A percentile compares a stretch with the other conserved stretches of the same genome.
Conservation (phyloP, 2,113 vertebrate genomes). For the Sebastes fasciatus region DNA sequence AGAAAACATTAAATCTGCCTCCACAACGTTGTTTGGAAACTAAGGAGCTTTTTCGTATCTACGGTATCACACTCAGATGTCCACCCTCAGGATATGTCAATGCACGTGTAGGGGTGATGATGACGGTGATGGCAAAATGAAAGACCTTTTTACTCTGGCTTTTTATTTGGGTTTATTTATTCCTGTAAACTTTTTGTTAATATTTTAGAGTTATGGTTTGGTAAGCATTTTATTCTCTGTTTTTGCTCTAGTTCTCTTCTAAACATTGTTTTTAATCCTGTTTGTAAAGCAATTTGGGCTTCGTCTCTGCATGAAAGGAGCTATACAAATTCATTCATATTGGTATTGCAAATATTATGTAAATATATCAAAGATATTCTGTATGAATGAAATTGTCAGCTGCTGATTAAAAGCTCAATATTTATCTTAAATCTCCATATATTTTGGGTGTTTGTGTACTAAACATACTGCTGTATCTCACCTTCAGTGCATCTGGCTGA, state of each 20-base stretch:
- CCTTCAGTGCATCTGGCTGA: constrained; percentile 92
- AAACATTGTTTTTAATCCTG: not conserved
- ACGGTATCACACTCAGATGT: not conserved
- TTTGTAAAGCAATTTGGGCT: not conserved
- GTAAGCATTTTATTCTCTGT: not conserved
- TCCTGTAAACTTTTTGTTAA: not conserved
- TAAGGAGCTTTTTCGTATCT: not conserved
- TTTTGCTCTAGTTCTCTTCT: not conserved
- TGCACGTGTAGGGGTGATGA: not conserved
- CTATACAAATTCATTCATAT: not conserved
- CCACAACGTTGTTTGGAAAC: not conserved
- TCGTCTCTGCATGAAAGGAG: not conserved
- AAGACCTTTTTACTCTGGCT: not conserved
- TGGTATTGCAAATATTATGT: not conserved
- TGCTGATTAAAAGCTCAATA: not conserved
- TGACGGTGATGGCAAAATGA: not conserved
- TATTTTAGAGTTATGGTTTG: not conserved
- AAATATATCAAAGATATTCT: not conserved
- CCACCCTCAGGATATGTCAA: not conserved
- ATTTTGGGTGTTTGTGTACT: not conserved
- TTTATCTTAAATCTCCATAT: not conserved
- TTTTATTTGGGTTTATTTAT: not conserved
- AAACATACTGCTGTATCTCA: constrained; percentile 67
- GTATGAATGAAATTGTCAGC: not conserved
- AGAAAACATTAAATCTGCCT: not conserved